Base-by-base conservation (phyloP, 2,888 invertebrate species). In the Diadromus collaris region DNA sequence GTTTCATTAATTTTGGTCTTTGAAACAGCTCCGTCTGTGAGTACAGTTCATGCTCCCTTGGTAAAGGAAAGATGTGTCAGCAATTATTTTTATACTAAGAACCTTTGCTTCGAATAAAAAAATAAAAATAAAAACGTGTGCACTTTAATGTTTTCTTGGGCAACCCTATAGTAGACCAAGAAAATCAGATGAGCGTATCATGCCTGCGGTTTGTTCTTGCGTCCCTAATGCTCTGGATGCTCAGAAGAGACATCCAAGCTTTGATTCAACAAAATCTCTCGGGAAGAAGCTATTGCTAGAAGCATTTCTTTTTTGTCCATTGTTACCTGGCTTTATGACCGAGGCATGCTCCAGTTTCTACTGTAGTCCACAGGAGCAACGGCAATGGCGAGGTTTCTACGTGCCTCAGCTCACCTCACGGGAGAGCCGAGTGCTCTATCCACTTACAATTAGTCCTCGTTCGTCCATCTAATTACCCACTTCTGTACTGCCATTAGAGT, bases 371-470 rank as follows among this genome's bases (percentile, higher is more conserved):
- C 72, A 68, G 60, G 46, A 63, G 54, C 54, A 19, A 54, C 21
- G 13, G 29, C 54, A 44, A 41, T 27, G 6, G 41, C 46, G 19
- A 32, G 19, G 32, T 58, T 65, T 56, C 68, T 54, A 46, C 60
- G 64, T 51, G 34, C 41, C 51, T 51, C 60, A 21, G 41, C 54
- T 68, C n/a, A 58, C 32, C 70, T 79, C 32, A 48, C 56, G 41
- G 21, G 27, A 38, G 56, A 76, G 56, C 58, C 48, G 58, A 64
- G 63, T 71, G 60, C 67, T 58, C 67, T 38, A 46, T 48, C 34
- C 71, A 79, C 79, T 72, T 63, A 72, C 64, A 79, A 79, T 79
- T 79, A 46, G 71, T 58, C 65, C 65, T 51, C 16, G 56, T 72
- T 58, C 63, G 61, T 79, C 61, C 54, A 48, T 56, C 70, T 75